Conservation (phyloP, 2,888 invertebrate species). For the Quadroppia sp. region DNA sequence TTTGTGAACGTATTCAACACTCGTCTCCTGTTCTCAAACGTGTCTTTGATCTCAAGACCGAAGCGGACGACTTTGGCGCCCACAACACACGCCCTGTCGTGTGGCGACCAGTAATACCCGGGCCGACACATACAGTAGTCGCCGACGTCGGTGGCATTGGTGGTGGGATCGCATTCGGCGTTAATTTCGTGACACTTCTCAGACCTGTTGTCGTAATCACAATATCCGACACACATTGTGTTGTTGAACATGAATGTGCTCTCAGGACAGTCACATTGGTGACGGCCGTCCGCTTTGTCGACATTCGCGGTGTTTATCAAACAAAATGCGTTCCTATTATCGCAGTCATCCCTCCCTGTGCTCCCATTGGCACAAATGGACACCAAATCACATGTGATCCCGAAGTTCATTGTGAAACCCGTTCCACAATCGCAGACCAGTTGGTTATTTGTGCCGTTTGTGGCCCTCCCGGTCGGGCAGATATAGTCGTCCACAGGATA, state of each 20-base stretch:
- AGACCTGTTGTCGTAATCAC: not conserved
- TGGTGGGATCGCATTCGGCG: not conserved
- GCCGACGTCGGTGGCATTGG: not conserved
- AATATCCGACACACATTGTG: not conserved
- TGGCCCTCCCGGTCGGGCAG: not conserved
- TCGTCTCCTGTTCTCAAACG: not conserved
- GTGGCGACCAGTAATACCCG: not conserved
- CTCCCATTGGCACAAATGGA: not conserved
- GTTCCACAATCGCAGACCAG: not conserved
- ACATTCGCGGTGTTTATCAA: not conserved
- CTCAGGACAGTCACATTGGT: not conserved
- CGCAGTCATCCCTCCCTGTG: not conserved
- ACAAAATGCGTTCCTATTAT: not conserved
- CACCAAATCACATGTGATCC: not conserved
- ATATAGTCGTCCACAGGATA: no score
- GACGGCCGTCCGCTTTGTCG: not conserved
- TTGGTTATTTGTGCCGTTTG: not conserved
- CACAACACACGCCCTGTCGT: not conserved
- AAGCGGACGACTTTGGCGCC: not conserved
- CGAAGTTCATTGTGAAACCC: not conserved
- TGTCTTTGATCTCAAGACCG: not conserved
- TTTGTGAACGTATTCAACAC: no score
- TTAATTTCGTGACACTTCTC: not conserved
- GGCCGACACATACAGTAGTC: not conserved
- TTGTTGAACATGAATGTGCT: not conserved